Conservation (phyloP, 2,888 invertebrate genomes). For the Trichogramma evanescens region DNA sequence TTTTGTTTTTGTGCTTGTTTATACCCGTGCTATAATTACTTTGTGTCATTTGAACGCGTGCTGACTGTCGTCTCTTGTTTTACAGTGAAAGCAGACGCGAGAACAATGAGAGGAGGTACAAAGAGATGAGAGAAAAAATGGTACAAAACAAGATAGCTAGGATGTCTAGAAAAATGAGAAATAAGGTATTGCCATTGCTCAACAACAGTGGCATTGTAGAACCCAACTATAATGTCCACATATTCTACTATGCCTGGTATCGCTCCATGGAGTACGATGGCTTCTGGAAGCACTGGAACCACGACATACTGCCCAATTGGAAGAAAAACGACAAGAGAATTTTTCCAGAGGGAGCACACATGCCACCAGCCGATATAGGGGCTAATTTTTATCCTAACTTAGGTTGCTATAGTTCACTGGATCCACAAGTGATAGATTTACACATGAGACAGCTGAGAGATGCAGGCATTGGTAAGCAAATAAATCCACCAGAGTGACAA, state of each 20-base stretch:
- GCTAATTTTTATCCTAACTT: slow-evolving; percentile 52
- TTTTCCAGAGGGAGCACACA: slow-evolving; percentile 49
- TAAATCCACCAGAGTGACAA: neutral
- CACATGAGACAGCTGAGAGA: slow-evolving; percentile 57
- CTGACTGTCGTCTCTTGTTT: neutral
- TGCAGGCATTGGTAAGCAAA: slow-evolving; percentile 51
- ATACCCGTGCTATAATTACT: no score
- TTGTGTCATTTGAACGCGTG: no score
- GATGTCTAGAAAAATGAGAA: slow-evolving; percentile 37
- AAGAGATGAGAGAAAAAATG: slow-evolving; percentile 32
- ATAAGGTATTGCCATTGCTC: slow-evolving; percentile 30
- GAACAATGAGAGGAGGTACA: slow-evolving; percentile 28
- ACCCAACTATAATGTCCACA: slow-evolving; percentile 40
- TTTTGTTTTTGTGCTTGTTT: no score
- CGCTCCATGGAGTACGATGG: slow-evolving; percentile 37
- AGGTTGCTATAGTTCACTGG: slow-evolving; percentile 52
- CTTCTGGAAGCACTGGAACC: slow-evolving; percentile 41
- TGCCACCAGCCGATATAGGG: slow-evolving; percentile 53
- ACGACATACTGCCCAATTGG: slow-evolving; percentile 41
- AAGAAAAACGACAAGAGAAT: slow-evolving; percentile 44
- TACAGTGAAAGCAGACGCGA: slow-evolving; percentile 24
- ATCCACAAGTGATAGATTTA: slow-evolving; percentile 49
- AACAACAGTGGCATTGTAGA: slow-evolving; percentile 27
- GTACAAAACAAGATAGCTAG: slow-evolving; percentile 33
- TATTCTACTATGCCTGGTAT: slow-evolving; percentile 43